Evolutionary conservation across 2,797 vertebrate species (phyloP).

Genomic region (Oreonectes daqikongensis): DNA sequence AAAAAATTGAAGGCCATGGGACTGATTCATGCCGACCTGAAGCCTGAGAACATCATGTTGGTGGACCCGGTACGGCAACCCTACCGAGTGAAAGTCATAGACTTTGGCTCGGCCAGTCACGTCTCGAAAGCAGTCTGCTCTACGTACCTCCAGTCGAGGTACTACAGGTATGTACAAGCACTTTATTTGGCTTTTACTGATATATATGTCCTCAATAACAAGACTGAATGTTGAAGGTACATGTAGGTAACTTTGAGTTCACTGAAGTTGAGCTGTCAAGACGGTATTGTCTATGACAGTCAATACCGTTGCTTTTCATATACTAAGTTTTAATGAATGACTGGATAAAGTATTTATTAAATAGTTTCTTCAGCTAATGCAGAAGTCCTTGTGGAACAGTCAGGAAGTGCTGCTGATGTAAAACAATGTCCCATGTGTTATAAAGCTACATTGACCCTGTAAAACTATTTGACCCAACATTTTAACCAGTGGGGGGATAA

Average conservation of each 20-base stretch:
- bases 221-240: not conserved
- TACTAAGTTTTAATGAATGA: not conserved
- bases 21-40: constrained; percentile 98
- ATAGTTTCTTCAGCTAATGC: constrained; percentile 17
- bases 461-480: constrained; percentile 59
- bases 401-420: constrained; percentile 67
- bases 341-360: not conserved
- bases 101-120: constrained; percentile 98
- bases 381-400: constrained; percentile 51
- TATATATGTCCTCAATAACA: not conserved
- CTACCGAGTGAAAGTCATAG: constrained; percentile 98
- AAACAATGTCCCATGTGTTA: constrained; percentile 72
- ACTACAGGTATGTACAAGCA: constrained; percentile 88
- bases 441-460: constrained; percentile 59
- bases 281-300: too few species aligned
- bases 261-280: too few species aligned
- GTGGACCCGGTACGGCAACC: constrained; percentile 97
- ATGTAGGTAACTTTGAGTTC: not conserved
- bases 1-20: constrained; percentile 97
- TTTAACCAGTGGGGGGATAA: constrained; percentile 57
- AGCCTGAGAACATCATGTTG: constrained; percentile 99
- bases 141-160: constrained; percentile 97
- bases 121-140: constrained; percentile 99
- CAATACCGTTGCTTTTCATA: not conserved
- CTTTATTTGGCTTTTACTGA: not conserved